A percentile compares a stretch with the other conserved stretches of the same genome.
Evolutionary conservation across 2,113 vertebrate genomes (phyloP).

Genomic region (Azemiops feae): DNA sequence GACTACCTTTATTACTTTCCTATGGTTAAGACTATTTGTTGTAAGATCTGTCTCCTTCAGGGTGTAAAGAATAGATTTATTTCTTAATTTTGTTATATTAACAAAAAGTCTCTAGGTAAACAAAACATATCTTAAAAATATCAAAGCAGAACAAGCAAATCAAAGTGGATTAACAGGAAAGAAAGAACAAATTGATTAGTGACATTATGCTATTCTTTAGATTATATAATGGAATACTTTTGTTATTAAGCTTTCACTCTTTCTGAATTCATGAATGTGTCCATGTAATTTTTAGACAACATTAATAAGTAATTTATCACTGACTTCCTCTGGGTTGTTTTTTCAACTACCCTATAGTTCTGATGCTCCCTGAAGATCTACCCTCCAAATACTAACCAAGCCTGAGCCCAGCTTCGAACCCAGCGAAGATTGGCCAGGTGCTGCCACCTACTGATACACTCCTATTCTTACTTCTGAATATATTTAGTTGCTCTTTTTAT

Average conservation of each 20-base stretch:
- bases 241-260: neutral
- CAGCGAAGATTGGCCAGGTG: neutral
- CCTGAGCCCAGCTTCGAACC: neutral
- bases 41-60: neutral
- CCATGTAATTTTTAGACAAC: neutral
- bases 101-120: conserved; percentile 25
- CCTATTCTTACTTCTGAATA: neutral
- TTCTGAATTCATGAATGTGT: neutral
- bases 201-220: no score
- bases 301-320: neutral
- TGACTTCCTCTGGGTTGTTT: neutral
- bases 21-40: neutral
- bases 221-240: neutral
- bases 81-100: neutral
- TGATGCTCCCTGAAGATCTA: neutral
- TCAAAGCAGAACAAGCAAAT: neutral
- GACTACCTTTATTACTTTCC: neutral
- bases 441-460: neutral
- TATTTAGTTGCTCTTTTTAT: neutral
- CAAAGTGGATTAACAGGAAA: neutral
- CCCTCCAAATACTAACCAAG: neutral
- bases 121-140: conserved; percentile 5
- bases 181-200: neutral
- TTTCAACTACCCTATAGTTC: neutral
- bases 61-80: neutral